Percentiles rank a stretch among this genome's conserved stretches.
phyloP scores from a whole-genome alignment of 2,888 invertebrate species.

The Cacoxenus indagator region DNA sequence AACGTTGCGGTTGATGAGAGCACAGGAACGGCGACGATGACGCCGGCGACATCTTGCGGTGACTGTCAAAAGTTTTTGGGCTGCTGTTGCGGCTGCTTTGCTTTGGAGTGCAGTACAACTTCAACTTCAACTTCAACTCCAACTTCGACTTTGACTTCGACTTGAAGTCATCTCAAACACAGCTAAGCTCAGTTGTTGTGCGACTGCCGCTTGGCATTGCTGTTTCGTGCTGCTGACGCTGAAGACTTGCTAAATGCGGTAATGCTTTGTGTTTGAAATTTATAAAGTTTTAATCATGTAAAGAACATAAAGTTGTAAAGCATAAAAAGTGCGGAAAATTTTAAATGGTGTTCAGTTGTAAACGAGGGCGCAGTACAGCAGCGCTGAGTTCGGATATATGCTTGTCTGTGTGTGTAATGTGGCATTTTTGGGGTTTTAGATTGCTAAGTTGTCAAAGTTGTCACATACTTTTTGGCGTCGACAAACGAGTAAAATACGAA shows the following conservation, averaged over 20 bases:
- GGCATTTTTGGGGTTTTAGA: slow-evolving; percentile 3
- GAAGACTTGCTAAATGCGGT: slow-evolving; percentile 25
- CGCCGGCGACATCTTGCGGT: slow-evolving; percentile 5
- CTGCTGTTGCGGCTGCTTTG: background rate
- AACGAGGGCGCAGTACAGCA: background rate
- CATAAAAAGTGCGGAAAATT: slow-evolving; percentile 6
- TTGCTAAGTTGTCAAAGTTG: no score
- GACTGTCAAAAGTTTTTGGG: slow-evolving; percentile 14
- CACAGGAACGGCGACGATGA: background rate
- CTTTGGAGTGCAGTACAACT: background rate
- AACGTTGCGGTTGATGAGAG: background rate
- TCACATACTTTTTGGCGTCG: no score
- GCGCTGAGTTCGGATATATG: background rate
- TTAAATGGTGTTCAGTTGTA: background rate
- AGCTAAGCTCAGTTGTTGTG: no score
- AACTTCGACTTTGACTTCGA: background rate
- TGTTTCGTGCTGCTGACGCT: slow-evolving; percentile 1
- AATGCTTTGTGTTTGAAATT: slow-evolving; percentile 30
- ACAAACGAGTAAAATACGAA: no score
- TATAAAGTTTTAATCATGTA: slow-evolving; percentile 50
- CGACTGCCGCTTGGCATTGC: no score
- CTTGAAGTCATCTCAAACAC: no score
- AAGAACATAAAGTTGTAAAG: slow-evolving; percentile 32
- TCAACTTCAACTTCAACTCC: background rate
- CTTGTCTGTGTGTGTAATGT: background rate